Evolutionary conservation across 92 coral and sea anemone genomes (phyloP).

Genomic region (Ricordea florida): DNA sequence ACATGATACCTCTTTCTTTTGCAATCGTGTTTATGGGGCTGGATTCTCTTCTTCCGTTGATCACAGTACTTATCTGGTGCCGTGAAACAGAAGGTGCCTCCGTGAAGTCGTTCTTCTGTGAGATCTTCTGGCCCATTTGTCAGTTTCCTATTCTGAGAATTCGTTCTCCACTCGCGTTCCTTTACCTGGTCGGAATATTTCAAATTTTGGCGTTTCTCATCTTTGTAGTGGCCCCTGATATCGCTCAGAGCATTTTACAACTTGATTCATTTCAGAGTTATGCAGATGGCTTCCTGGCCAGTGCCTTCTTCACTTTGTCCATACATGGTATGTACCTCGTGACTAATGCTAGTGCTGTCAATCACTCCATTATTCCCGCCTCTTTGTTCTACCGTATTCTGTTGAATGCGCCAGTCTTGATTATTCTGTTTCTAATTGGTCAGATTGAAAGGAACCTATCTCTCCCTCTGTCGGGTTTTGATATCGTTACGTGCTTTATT

Average conservation of each 20-base stretch:
- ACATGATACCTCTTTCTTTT: constrained; percentile 47
- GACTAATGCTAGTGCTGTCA: constrained; percentile 26
- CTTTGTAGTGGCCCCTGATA: constrained; percentile 28
- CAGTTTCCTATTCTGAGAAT: not conserved
- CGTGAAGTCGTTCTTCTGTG: constrained; percentile 6
- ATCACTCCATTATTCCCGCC: constrained; percentile 18
- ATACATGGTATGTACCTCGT: constrained; percentile 48
- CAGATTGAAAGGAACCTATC: constrained; percentile 44
- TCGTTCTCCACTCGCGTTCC: constrained; percentile 2
- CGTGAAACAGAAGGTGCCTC: constrained; percentile 54
- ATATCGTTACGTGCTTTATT: not conserved
- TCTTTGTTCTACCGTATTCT: constrained; percentile 53
- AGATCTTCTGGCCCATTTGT: not conserved
- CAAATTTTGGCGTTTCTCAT: constrained; percentile 32
- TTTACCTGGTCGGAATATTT: constrained; percentile 23
- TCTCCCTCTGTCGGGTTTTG: not conserved
- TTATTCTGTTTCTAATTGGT: constrained; percentile 18
- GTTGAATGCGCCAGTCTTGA: constrained; percentile 17
- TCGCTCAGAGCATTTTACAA: constrained; percentile 4
- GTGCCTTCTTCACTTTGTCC: constrained; percentile 30
- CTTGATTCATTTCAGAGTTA: constrained; percentile 22
- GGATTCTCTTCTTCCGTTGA: constrained; percentile 39
- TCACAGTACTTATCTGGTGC: constrained; percentile 51
- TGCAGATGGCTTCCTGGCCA: constrained; percentile 31
- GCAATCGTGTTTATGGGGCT: constrained; percentile 48